A percentile compares a stretch with the other conserved stretches of the same genome.
Conservation (phyloP, 1,140 invertebrate species). For the Colletes gigas region DNA sequence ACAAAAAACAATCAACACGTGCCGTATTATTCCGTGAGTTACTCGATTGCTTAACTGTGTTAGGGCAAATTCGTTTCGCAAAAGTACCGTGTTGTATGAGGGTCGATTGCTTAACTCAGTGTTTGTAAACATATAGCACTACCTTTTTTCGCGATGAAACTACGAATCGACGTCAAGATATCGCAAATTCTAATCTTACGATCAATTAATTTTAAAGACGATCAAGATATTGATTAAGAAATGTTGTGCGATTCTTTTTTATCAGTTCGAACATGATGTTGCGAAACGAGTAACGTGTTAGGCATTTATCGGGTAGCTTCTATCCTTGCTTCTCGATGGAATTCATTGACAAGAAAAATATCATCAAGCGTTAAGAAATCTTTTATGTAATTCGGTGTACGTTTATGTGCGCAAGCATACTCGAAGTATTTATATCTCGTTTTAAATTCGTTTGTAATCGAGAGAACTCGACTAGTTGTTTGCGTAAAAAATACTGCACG, state of each 20-base stretch:
- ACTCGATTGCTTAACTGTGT: no score
- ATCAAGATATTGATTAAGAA: not conserved
- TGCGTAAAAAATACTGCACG: not conserved
- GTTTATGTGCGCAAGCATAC: not conserved
- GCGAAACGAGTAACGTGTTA: not conserved
- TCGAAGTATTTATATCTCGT: not conserved
- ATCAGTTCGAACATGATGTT: not conserved
- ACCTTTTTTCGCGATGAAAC: no score
- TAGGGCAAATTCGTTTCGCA: no score
- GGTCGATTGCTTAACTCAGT: no score
- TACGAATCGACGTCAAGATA: no score
- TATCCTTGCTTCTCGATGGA: not conserved
- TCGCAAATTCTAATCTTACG: no score
- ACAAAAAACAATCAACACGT: no score
- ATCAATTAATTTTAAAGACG: no score
- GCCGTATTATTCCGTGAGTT: no score
- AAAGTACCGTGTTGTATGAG: no score
- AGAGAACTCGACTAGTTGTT: not conserved
- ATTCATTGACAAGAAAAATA: not conserved
- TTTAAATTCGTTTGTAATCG: not conserved
- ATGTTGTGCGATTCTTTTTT: not conserved
- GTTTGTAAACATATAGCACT: no score
- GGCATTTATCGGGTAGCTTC: not conserved
- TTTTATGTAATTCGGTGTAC: constrained; percentile 4
- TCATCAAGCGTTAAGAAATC: not conserved